Conservation (phyloP, 2,888 invertebrate species). For the Petrolisthes manimaculis region DNA sequence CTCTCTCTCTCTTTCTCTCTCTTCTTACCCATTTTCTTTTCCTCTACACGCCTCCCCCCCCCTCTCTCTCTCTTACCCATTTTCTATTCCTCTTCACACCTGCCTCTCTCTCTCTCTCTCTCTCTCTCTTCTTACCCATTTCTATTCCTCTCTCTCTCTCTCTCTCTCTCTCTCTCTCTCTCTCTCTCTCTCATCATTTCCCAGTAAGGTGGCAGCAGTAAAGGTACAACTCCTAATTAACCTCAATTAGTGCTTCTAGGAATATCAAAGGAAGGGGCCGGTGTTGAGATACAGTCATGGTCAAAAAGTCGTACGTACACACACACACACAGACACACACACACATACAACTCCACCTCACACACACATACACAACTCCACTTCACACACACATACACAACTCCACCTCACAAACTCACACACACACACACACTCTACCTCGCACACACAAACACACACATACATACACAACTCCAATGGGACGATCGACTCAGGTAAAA, state of each 20-base stretch:
- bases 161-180: neutral
- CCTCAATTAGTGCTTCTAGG: too few species aligned
- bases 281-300: too few species aligned
- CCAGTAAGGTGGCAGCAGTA: neutral
- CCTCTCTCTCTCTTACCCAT: neutral
- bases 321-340: slow-evolving; percentile 2
- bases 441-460: too few species aligned
- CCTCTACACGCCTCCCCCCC: neutral
- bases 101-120: neutral
- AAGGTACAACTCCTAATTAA: too few species aligned
- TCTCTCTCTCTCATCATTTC: neutral
- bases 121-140: neutral
- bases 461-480: too few species aligned
- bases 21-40: neutral
- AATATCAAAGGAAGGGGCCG: too few species aligned
- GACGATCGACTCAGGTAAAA: too few species aligned
- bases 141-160: neutral
- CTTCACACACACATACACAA: too few species aligned
- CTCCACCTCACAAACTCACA: neutral
- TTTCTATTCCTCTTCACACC: neutral
- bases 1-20: slow-evolving; percentile 3
- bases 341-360: too few species aligned
- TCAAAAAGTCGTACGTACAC: neutral
- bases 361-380: too few species aligned
- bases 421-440: slow-evolving; percentile 7